Evolutionary conservation across 2,888 invertebrate genomes (phyloP), one percentile per base, ranked within the genome.

Genomic region (Idaea biselata): DNA sequence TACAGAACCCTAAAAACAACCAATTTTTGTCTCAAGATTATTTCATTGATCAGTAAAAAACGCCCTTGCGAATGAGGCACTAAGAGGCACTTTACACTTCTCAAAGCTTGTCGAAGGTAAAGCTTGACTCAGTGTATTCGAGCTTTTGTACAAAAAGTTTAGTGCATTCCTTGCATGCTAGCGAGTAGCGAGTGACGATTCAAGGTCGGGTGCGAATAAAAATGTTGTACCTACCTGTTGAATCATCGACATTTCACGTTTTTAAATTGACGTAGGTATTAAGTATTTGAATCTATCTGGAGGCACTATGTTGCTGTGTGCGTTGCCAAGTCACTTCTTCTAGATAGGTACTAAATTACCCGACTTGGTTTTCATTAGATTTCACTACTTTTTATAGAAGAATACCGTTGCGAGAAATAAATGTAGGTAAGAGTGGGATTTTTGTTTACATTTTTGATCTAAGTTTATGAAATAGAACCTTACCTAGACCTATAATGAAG

Each of bases 361-460:
- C 25, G 25, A 25, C 25, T 25, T 25, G 5, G 25, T 25, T 25
- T 25, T 25, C 25, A 25, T 25, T n/a, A 56, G 18, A 58, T 57
- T 62, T 31, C 56, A 62, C 16, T 6, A 57, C 14, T 62, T 62
- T 56, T 54, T 62, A 65, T 68, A 60, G 53, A n/a, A 53, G 25
- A 25, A 25, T 25, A 25, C 3, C 25, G 25, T 25, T 25, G 25
- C 25, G 25, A 25, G 25, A 25, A n/a, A n/a, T n/a, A n/a, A n/a
- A n/a, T n/a, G n/a, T n/a, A n/a, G n/a, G n/a, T n/a, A n/a, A n/a
- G n/a, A n/a, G n/a, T n/a, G n/a, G n/a, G n/a, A n/a, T n/a, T n/a
- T n/a, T n/a, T n/a, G n/a, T n/a, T n/a, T n/a, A n/a, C n/a, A n/a
- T n/a, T n/a, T n/a, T n/a, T n/a, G n/a, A n/a, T n/a, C n/a, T n/a